Base-by-base conservation (phyloP, 2,888 invertebrate genomes). In the Crocallis elinguaria region DNA sequence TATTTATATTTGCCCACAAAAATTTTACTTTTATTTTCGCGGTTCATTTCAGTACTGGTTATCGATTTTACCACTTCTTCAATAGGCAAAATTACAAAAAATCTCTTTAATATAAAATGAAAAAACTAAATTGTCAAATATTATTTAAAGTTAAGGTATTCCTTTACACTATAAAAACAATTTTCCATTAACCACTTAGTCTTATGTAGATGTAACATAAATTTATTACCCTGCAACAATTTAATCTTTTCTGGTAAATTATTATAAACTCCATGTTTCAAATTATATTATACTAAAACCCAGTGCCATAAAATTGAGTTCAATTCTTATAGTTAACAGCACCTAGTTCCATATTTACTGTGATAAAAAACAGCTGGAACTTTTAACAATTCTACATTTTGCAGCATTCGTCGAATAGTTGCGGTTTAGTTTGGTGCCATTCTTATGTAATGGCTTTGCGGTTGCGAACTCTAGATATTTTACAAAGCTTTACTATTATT, bases 1-100 rank as follows among this genome's bases (percentile, higher is more conserved):
- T n/a, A n/a, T 57, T 49, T 55, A 23, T 41, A 39, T 25, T 12
- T 5, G 54, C 67, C 76, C 73, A 76, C 35, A 32, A 52, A 50
- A 52, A 57, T 51, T 64, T 46, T 60, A 58, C 56, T 68, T 73
- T 69, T 71, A 71, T 73, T 70, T 67, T 60, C 36, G 48, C 25
- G 36, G 44, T 54, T 39, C 46, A 36, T 50, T 63, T 55, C 16
- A 39, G 29, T 32, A 16, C 37, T 38, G 38, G 39, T 41, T 49
- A 44, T 53, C 52, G 52, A 43, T 56, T 57, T 41, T 53, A 44
- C 45, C 51, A 60, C 56, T 58, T 37, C 48, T 60, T 53, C 58
- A 51, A 49, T 50, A 43, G 48, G 25, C n/a, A n/a, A n/a, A n/a
- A n/a, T n/a, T n/a, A n/a, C n/a, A n/a, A n/a, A n/a, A n/a, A n/a